Evolutionary conservation across 2,113 vertebrate species (phyloP), one percentile per base, ranked within the genome.

Genomic region (Amazona guildingii): DNA sequence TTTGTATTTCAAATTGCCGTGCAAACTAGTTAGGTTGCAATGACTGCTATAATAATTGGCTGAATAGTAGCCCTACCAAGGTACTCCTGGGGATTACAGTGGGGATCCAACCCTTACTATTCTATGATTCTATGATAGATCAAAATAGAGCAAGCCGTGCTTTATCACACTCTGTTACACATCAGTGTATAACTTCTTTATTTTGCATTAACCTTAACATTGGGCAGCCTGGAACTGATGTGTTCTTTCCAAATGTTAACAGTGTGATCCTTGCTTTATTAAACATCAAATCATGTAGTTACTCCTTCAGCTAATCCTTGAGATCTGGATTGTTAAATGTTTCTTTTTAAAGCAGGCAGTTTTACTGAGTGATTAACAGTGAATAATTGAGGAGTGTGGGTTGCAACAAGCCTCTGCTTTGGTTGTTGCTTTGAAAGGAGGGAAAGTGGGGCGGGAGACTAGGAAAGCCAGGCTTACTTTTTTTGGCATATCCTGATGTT

Each of bases 1-100:
- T 99, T 98, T 98, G 99, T 98, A 97, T 96, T 73, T 95, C 55
- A 67, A 61, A 6, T 52, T 68, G 66, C 18, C n/a, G 11, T 87
- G 27, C 41, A 19, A 68, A 68, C 33, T 94, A 48, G 73, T 41
- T 64, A 43, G 4, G n/a, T 27, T 69, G 55, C 88, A 70, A 81
- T 86, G 27, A 52, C 18, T 72, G 27, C 21, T 63, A 6, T 54
- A 28, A 35, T 62, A 74, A 77, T 11, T 61, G 74, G 17, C 46
- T 78, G n/a, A 59, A 51, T 33, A 75, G 43, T 19, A 92, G 37
- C 43, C 33, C 46, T 94, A 11, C 13, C 41, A 80, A 41, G 73
- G 82, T 52, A 5, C 5, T 93, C 13, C 6, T 51, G 46, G 29
- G 69, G 29, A 21, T 82, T 72, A 28, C 54, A 54, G 52, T 20